Conservation (phyloP, 2,888 invertebrate species). For the Latrodectus hesperus region DNA sequence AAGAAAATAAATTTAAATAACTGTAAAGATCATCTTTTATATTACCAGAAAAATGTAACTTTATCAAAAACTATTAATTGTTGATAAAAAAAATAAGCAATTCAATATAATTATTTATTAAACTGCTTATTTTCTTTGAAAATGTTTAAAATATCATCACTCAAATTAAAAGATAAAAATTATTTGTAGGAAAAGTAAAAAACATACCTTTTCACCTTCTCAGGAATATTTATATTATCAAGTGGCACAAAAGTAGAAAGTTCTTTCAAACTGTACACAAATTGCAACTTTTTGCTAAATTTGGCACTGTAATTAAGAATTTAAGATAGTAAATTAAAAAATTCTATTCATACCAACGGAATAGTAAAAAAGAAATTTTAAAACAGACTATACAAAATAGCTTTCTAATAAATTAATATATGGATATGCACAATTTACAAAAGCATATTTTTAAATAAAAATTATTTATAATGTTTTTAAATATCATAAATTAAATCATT, state of each 20-base stretch:
- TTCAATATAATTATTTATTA: no score
- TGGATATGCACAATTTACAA: no score
- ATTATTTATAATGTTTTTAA: no score
- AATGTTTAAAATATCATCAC: background rate
- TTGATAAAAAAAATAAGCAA: no score
- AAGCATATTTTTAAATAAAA: no score
- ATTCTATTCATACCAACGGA: background rate
- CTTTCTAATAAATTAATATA: background rate
- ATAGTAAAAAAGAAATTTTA: background rate
- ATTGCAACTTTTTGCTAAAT: conserved; percentile 89
- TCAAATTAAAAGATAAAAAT: background rate
- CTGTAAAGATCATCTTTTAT: no score
- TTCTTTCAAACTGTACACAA: conserved; percentile 84
- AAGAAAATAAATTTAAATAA: no score
- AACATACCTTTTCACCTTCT: conserved; percentile 84
- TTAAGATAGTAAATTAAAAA: background rate
- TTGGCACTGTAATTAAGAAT: conserved; percentile 81
- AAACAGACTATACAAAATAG: background rate
- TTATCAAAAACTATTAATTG: no score
- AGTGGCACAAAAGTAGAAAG: conserved; percentile 84
- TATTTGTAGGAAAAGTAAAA: background rate
- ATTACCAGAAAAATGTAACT: no score
- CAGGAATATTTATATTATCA: conserved; percentile 89
- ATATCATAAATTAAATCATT: no score
- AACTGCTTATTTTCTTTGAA: no score